Conservation (phyloP, 2,113 vertebrate genomes). For the Sinocyclocheilus rhinocerous region DNA sequence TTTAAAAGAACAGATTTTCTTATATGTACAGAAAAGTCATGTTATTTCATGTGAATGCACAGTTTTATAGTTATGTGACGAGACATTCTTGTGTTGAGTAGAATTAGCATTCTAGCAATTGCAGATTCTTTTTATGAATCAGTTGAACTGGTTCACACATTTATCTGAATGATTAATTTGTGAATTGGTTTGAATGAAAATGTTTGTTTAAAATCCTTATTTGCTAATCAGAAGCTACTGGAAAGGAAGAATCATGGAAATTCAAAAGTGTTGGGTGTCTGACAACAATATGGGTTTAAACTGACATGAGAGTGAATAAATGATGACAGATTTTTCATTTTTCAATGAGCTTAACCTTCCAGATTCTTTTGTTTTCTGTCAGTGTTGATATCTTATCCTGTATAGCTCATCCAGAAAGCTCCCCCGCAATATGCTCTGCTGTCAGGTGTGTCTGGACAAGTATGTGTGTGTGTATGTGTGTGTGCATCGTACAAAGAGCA, state of each 20-base stretch:
- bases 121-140: neutral
- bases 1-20: neutral
- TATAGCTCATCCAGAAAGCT: neutral
- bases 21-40: neutral
- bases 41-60: neutral
- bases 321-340: neutral
- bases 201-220: neutral
- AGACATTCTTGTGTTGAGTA: neutral
- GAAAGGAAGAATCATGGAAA: neutral
- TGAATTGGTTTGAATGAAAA: neutral
- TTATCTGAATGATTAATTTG: neutral
- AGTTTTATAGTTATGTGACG: neutral
- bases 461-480: conserved; percentile 25
- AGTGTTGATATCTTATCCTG: neutral
- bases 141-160: neutral
- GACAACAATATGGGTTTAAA: neutral
- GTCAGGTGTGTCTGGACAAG: conserved; percentile 17
- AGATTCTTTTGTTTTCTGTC: neutral
- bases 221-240: neutral
- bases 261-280: neutral
- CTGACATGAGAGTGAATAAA: neutral
- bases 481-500: conserved; percentile 8
- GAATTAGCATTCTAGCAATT: neutral
- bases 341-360: neutral
- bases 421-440: neutral